Evolutionary conservation across 1,140 invertebrate species (phyloP).

Genomic region (Pseudomyrmex dendroicus): DNA sequence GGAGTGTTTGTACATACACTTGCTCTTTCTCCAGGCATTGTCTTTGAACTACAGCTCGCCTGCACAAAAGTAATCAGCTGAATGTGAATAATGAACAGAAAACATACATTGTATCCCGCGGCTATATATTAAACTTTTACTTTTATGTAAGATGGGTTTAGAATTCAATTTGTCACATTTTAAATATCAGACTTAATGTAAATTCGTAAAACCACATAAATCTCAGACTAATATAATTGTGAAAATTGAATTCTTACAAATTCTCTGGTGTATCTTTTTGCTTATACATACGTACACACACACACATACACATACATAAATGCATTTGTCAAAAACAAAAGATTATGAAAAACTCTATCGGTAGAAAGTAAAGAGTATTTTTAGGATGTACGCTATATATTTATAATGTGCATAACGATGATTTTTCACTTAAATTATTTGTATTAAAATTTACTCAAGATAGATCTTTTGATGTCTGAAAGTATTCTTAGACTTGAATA

Average conservation of each 20-base stretch:
- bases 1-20: conserved; percentile 56
- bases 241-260: no score
- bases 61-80: conserved; percentile 28
- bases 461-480: not conserved
- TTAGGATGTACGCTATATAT: conserved; percentile 12
- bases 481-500: conserved; percentile 25
- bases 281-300: no score
- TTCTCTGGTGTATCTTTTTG: no score
- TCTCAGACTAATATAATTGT: no score
- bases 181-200: no score
- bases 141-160: no score
- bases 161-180: no score
- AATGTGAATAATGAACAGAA: conserved; percentile 72
- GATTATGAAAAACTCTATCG: no score
- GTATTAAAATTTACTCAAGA: conserved; percentile 27
- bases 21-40: conserved; percentile 54
- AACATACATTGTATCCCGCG: not conserved
- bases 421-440: conserved; percentile 12
- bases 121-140: not conserved
- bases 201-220: no score
- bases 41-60: conserved; percentile 50
- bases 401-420: not conserved
- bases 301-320: no score
- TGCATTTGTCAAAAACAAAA: no score
- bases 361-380: not conserved